Percentiles rank a stretch among this genome's conserved stretches.
phyloP scores from a whole-genome alignment of 2,113 vertebrate genomes.

The Erythrolamprus reginae region DNA sequence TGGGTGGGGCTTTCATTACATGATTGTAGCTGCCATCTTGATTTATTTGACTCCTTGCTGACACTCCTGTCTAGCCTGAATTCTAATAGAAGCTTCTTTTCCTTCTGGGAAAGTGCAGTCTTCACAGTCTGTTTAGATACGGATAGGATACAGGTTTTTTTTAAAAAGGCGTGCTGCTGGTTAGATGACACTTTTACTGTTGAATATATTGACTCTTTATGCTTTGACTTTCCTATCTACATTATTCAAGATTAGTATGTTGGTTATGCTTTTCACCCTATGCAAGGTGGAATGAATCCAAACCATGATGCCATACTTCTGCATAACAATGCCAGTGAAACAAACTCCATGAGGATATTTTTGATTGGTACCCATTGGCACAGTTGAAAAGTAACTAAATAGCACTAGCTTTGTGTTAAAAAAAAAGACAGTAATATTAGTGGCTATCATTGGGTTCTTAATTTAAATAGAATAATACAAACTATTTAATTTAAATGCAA shows the following conservation, averaged over 20 bases:
- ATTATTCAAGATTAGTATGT: background rate
- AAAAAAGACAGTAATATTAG: background rate
- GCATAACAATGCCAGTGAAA: background rate
- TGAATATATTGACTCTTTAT: background rate
- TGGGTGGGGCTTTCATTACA: background rate
- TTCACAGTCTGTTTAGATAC: background rate
- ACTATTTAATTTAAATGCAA: background rate
- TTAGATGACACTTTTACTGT: background rate
- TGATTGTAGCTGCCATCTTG: background rate
- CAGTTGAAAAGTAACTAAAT: background rate
- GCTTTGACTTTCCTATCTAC: background rate
- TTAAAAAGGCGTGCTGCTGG: background rate
- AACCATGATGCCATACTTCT: background rate
- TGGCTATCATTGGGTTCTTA: background rate
- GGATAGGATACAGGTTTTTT: too few species aligned
- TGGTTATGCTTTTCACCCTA: background rate
- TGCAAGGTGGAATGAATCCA: background rate
- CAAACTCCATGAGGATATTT: background rate
- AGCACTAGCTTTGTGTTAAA: background rate
- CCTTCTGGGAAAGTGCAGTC: background rate
- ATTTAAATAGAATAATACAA: background rate
- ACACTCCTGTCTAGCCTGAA: background rate
- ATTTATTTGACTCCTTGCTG: background rate
- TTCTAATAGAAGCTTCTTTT: background rate
- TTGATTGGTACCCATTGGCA: background rate